A percentile compares a stretch with the other conserved stretches of the same genome.
Conservation (phyloP, 2,888 invertebrate genomes). For the Clanis bilineata region DNA sequence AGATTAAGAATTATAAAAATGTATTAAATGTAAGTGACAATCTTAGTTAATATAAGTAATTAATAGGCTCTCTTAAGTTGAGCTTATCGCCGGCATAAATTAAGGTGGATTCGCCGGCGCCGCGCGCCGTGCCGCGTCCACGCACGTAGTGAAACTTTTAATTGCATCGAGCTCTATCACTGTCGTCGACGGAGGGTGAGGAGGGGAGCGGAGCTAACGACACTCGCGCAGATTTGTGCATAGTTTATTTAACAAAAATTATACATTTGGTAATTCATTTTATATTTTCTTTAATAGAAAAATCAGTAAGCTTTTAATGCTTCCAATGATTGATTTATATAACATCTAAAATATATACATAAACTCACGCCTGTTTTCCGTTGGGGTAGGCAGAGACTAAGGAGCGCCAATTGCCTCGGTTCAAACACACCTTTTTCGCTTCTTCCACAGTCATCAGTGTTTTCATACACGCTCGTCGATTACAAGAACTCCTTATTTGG, state of each 20-base stretch:
- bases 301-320: not conserved
- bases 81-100: slow-evolving; percentile 76
- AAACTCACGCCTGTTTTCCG: no score
- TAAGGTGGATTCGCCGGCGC: slow-evolving; percentile 68
- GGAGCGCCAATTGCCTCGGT: no score
- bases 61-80: slow-evolving; percentile 77
- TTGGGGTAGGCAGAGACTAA: no score
- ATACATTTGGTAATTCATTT: not conserved
- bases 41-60: slow-evolving; percentile 74
- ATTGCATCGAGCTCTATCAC: slow-evolving; percentile 80
- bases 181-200: slow-evolving; percentile 59
- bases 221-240: slow-evolving; percentile 55
- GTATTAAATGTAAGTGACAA: slow-evolving; percentile 46
- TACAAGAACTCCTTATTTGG: no score
- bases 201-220: slow-evolving; percentile 53
- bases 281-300: not conserved
- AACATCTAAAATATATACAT: no score
- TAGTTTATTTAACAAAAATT: slow-evolving; percentile 31
- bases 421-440: no score
- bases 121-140: slow-evolving; percentile 67
- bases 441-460: no score
- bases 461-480: no score
- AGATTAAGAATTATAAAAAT: slow-evolving; percentile 4
- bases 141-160: slow-evolving; percentile 82
- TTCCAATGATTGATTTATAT: no score